Evolutionary conservation across 2,113 vertebrate species (phyloP).

Genomic region (Archocentrus centrarchus): DNA sequence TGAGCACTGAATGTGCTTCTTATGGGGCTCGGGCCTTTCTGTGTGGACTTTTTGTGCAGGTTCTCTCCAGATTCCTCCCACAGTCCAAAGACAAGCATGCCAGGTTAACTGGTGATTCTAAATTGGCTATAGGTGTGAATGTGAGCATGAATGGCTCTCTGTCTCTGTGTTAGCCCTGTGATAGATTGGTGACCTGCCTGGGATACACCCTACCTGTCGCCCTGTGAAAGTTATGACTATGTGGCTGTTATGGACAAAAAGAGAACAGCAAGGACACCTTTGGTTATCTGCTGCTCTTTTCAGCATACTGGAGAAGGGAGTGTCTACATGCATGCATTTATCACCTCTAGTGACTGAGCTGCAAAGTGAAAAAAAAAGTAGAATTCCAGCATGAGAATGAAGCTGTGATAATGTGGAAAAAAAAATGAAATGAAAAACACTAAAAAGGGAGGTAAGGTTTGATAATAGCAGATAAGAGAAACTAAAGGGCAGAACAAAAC

Average conservation of each 20-base stretch:
- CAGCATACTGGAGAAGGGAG: slow-evolving; percentile 14
- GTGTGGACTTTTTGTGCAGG: too few species aligned
- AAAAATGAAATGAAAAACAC: not conserved
- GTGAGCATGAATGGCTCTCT: too few species aligned
- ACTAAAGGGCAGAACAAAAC: not conserved
- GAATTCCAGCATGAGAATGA: not conserved
- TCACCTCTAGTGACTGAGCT: not conserved
- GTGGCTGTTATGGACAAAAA: not conserved
- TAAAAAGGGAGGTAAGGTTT: not conserved
- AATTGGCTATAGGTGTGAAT: too few species aligned
- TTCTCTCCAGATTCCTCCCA: too few species aligned
- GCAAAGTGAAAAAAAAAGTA: not conserved
- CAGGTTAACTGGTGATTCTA: too few species aligned
- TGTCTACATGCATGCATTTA: not conserved
- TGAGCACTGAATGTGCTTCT: too few species aligned
- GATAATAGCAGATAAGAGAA: slow-evolving; percentile 17
- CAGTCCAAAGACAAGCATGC: too few species aligned
- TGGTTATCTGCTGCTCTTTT: slow-evolving; percentile 1
- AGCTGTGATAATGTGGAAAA: not conserved
- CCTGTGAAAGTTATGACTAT: not conserved
- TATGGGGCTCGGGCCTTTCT: too few species aligned
- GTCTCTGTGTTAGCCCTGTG: too few species aligned
- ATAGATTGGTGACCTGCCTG: too few species aligned
- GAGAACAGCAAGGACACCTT: slow-evolving; percentile 21
- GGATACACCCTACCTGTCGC: too few species aligned